A percentile compares a stretch with the other conserved stretches of the same genome.
phyloP scores from a whole-genome alignment of 2,888 invertebrate genomes.

The Pollenia amentaria region DNA sequence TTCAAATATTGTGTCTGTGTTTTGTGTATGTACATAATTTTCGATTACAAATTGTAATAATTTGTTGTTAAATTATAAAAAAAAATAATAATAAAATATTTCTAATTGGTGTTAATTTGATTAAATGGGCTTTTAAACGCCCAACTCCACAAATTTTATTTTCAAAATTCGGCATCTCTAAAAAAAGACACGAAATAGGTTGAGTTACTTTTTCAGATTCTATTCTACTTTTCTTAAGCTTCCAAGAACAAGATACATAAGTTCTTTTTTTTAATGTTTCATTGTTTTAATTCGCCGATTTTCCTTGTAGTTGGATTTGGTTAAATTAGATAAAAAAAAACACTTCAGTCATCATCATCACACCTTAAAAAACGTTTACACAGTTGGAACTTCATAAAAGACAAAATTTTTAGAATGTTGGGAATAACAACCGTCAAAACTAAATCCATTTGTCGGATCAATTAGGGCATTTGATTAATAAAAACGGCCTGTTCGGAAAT shows the following conservation, averaged over 20 bases:
- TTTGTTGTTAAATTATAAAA: slow-evolving; percentile 5
- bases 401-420: too few species aligned
- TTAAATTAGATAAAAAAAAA: neutral
- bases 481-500: too few species aligned
- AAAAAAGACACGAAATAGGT: slow-evolving; percentile 4
- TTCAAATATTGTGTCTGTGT: slow-evolving; percentile 55
- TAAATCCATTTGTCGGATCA: too few species aligned
- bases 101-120: neutral
- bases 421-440: too few species aligned
- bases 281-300: neutral
- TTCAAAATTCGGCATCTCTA: neutral
- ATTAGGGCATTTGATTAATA: too few species aligned
- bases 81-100: slow-evolving; percentile 16
- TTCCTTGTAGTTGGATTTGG: neutral
- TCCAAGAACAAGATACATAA: neutral
- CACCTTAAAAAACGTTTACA: neutral
- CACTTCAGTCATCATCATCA: neutral
- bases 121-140: neutral
- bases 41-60: slow-evolving; percentile 43
- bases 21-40: slow-evolving; percentile 56
- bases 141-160: neutral
- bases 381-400: slow-evolving; percentile 28
- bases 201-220: neutral
- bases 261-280: neutral
- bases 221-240: neutral